Evolutionary conservation across 2,888 invertebrate genomes (phyloP), one percentile per base, ranked within the genome.

Genomic region (Cantharis rufa): DNA sequence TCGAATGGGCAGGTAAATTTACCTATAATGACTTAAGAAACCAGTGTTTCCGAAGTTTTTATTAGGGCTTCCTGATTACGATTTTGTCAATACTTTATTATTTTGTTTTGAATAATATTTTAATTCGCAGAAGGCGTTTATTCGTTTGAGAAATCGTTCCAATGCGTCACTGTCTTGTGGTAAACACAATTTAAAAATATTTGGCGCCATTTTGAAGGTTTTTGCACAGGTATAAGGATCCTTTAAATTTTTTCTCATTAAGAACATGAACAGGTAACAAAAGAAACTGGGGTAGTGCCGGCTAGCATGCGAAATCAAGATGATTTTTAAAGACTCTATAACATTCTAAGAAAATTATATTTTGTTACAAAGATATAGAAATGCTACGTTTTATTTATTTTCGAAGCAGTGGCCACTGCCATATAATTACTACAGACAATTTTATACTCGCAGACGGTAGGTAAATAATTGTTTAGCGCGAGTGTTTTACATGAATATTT

Each of bases 181-280:
- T 66, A 66, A 71, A 21, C 21, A 66, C 48, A 69, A 66, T 75
- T 72, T 78, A 78, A 78, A 80, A 79, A 78, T 73, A 75, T 81
- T 83, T 84, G 85, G 85, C 84, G 85, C 84, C 84, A 81, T 80
- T 77, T 79, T 76, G 76, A 70, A 78, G 81, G 80, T 82, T 82
- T 48, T 80, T 79, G 77, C 80, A 81, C 84, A 84, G 84, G 84
- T 85, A 84, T 82, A 82, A 74, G 78, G 72, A 70, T 80, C 81
- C 80, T 81, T 83, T 80, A 81, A 82, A 78, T 81, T 81, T 82
- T 84, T 86, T 85, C 84, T 86, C 86, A 86, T 86, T 85, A 85
- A 84, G 80, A 73, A 69, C 80, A 81, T 79, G 82, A 68, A 72
- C 79, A 83, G 81, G 80, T 78, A 83, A 83, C 83, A 82, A 81